Evolutionary conservation across 2,888 invertebrate species (phyloP).

Genomic region (Amblyjoppa fuscipennis): DNA sequence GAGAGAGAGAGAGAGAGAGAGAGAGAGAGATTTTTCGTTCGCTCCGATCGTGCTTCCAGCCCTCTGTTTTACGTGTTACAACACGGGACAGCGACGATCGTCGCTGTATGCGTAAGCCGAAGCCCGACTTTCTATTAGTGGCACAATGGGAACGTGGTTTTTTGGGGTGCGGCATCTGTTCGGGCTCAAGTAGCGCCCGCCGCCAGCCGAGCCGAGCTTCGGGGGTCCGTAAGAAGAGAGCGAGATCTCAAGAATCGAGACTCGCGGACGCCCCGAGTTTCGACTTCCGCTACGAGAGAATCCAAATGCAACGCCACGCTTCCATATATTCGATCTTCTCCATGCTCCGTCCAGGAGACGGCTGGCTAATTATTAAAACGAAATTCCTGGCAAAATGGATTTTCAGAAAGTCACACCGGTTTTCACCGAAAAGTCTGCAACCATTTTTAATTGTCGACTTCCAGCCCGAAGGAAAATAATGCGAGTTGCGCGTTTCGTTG

Average conservation of each 20-base stretch:
- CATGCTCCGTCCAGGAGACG: background rate
- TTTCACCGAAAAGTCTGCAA: background rate
- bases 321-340: background rate
- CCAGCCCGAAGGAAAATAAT: no score
- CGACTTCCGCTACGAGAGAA: constrained; percentile 67
- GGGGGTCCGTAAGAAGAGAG: constrained; percentile 40
- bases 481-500: no score
- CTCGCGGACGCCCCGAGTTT: constrained; percentile 31
- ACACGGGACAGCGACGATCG: constrained; percentile 36
- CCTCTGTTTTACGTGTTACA: constrained; percentile 44
- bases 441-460: no score
- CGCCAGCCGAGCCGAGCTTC: constrained; percentile 54
- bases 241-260: constrained; percentile 55
- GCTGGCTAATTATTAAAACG: constrained; percentile 5
- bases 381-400: background rate
- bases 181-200: constrained; percentile 82
- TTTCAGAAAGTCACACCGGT: background rate
- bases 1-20: background rate
- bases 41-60: constrained; percentile 23
- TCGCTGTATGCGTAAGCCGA: constrained; percentile 58
- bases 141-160: constrained; percentile 82
- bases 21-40: constrained; percentile 21
- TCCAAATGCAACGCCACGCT: background rate
- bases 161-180: constrained; percentile 83
- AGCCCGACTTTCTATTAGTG: constrained; percentile 81